phyloP scores from a whole-genome alignment of 2,113 vertebrate species.

The Psephotus haematonotus region DNA sequence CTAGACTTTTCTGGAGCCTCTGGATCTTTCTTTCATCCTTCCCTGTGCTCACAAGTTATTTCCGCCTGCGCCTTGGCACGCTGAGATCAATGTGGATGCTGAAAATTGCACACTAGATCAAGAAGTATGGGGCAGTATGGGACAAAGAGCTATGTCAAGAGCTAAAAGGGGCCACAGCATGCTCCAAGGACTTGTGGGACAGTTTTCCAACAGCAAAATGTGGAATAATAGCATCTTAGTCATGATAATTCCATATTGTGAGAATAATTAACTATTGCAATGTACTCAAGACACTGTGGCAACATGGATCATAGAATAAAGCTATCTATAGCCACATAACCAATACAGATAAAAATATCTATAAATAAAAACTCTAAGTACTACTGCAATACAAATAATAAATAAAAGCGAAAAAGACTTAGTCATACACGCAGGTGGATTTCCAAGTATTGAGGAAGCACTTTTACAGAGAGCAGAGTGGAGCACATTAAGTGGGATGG shows the following conservation, averaged over 20 bases:
- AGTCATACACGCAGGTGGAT: neutral
- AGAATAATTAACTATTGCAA: neutral
- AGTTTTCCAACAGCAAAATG: neutral
- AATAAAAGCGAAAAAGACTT: slow-evolving; percentile 29
- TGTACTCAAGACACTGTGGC: neutral
- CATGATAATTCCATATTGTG: neutral
- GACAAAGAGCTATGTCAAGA: neutral
- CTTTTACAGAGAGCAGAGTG: slow-evolving; percentile 5
- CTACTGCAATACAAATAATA: slow-evolving; percentile 12
- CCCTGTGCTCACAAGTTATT: neutral
- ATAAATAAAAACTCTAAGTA: slow-evolving; percentile 29
- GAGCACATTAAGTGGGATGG: neutral
- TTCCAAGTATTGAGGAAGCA: slow-evolving; percentile 23
- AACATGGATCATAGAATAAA: neutral
- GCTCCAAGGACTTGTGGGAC: neutral
- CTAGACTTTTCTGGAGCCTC: neutral
- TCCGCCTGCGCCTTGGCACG: neutral
- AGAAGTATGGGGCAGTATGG: neutral
- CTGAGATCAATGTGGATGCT: neutral
- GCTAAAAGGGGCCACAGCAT: accelerated
- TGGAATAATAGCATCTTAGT: neutral
- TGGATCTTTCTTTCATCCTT: neutral
- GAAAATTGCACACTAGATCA: neutral
- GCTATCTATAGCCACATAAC: neutral
- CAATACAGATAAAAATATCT: neutral